Evolutionary conservation across 2,797 vertebrate genomes (phyloP).

Genomic region (Gymnothorax javanicus): DNA sequence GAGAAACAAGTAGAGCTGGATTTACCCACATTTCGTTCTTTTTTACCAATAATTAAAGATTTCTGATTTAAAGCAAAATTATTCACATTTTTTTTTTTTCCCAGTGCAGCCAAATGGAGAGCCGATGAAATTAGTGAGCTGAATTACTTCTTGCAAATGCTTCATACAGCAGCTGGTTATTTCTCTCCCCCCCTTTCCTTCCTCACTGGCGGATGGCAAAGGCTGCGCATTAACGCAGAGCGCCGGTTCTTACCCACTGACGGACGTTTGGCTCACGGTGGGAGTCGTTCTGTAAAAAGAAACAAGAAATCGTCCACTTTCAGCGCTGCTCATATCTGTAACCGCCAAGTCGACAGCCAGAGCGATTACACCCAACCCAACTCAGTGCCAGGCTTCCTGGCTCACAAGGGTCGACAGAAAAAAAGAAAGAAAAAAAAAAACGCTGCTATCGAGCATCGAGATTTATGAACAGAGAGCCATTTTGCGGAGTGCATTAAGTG

Average conservation of each 20-base stretch:
- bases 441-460: neutral
- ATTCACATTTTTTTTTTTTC: neutral
- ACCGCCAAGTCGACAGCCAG: neutral
- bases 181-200: conserved; percentile 6
- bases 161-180: neutral
- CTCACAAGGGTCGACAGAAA: neutral
- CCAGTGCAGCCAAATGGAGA: neutral
- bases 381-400: neutral
- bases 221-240: conserved; percentile 12
- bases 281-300: conserved; percentile 37
- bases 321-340: neutral
- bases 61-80: conserved; percentile 2
- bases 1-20: neutral
- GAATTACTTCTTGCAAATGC: conserved; percentile 25
- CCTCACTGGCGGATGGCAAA: neutral
- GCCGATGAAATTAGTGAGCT: conserved; percentile 16
- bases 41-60: neutral
- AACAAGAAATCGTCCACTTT: conserved; percentile 34
- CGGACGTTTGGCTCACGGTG: conserved; percentile 20
- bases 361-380: no score
- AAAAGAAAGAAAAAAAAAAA: neutral
- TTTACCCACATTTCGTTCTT: neutral
- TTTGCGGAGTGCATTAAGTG: neutral
- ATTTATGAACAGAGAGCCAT: conserved; percentile 1
- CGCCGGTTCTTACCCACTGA: conserved; percentile 36